Evolutionary conservation across 2,797 vertebrate genomes (phyloP), one percentile per base, ranked within the genome.

Genomic region (Coregonus suidteri): DNA sequence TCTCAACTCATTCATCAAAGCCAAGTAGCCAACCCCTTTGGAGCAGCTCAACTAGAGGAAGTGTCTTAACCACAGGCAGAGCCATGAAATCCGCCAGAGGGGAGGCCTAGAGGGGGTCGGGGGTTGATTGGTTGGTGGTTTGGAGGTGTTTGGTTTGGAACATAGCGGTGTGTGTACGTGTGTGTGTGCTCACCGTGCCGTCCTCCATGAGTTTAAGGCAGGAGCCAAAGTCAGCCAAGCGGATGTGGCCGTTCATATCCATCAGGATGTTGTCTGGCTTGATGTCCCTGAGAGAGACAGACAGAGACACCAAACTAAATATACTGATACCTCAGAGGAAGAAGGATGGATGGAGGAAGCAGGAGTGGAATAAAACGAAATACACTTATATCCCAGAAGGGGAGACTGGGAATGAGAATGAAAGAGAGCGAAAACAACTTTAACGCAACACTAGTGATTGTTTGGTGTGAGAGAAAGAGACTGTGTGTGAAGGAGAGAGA

Each of bases 211-310:
- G 95, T 87, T 96, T 99, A 85, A 99, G 95, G 91, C 98, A 99
- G 91, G 98, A 99, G 86, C 98, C 98, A 81, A 99, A 99, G 93
- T 99, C 98, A 74, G 98, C 98, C 93, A 99, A 93, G 79, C 97
- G 95, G 94, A 99, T 99, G 91, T 99, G 98, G 83, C 98, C 98
- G 35, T 99, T 99, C 96, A 98, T 95, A 92, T 99, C 98, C 95
- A 99, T 94, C 87, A 99, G 91, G 84, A 99, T 97, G 90, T 99
- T 99, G 92, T 99, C 98, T 34, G 98, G 98, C 83, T 99, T 99
- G 81, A 99, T 99, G 91, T 99, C 97, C 86, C 98, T 99, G 2
- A 13, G 31, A 66, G n/a, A n/a, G 54, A 13, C 4, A n/a, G 11
- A 51, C 51, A 47, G 41, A 13, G 52, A 73, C 18, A 20, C n/a